Evolutionary conservation across 2,113 vertebrate species (phyloP).

Genomic region (Ramphastos sulfuratus): DNA sequence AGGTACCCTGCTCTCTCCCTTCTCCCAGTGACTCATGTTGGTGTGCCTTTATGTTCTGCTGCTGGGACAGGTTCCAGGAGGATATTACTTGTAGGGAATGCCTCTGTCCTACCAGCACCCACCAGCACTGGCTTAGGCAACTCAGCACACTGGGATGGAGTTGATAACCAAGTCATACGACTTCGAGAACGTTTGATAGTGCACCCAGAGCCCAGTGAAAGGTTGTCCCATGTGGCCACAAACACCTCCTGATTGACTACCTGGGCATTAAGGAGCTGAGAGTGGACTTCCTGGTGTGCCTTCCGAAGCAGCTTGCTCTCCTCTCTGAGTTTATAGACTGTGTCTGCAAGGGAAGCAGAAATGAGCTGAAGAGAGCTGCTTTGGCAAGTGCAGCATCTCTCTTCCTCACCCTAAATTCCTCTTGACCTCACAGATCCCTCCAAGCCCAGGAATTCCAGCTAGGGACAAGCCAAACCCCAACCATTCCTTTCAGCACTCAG

Average conservation of each 20-base stretch:
- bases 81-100: not conserved
- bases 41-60: not conserved
- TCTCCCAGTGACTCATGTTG: not conserved
- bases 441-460: not conserved
- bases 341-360: constrained; percentile 56
- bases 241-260: not conserved
- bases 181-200: not conserved
- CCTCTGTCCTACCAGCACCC: not conserved
- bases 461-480: not conserved
- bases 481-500: not conserved
- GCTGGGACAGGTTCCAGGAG: not conserved
- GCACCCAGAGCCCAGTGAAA: not conserved
- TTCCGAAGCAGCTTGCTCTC: constrained; percentile 75
- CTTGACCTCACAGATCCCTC: not conserved
- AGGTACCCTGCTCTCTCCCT: not conserved
- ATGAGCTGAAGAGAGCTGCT: accelerated
- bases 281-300: constrained; percentile 73
- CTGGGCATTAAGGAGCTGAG: constrained; percentile 71
- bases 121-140: not conserved
- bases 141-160: not conserved
- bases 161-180: not conserved
- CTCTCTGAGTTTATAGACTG: constrained; percentile 66
- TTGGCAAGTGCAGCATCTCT: not conserved
- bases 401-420: not conserved
- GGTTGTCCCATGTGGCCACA: not conserved